phyloP scores from a whole-genome alignment of 2,888 invertebrate species.

The Peribatodes rhomboidaria region DNA sequence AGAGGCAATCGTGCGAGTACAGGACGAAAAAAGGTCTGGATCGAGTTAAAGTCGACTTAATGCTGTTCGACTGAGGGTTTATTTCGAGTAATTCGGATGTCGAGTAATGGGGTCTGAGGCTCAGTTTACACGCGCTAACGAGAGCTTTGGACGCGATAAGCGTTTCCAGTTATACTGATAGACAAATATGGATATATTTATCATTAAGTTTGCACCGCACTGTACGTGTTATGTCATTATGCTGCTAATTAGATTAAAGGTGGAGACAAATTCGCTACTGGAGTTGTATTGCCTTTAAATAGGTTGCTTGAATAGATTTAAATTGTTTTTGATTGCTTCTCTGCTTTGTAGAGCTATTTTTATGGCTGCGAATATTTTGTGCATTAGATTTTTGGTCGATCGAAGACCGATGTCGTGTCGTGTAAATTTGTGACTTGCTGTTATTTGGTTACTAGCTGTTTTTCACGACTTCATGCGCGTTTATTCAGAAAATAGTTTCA shows the following conservation, averaged over 20 bases:
- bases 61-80: conserved; percentile 56
- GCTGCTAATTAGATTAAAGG: conserved; percentile 69
- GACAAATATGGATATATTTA: conserved; percentile 86
- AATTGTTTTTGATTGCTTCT: not conserved
- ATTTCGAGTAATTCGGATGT: conserved; percentile 54
- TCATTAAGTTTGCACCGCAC: conserved; percentile 78
- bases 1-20: conserved; percentile 84
- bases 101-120: conserved; percentile 75
- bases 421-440: too few relatives aligned
- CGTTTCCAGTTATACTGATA: conserved; percentile 80
- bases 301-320: not conserved
- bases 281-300: conserved; percentile 32
- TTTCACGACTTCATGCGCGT: too few relatives aligned
- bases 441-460: too few relatives aligned
- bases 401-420: too few relatives aligned
- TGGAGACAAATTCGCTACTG: conserved; percentile 67
- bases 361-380: not conserved
- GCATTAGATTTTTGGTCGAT: not conserved
- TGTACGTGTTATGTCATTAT: conserved; percentile 73
- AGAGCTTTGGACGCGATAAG: conserved; percentile 78
- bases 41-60: conserved; percentile 58
- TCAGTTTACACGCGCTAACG: conserved; percentile 83
- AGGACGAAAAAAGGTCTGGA: conserved; percentile 76
- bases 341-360: not conserved
- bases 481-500: too few relatives aligned